These are phyloP conservation scores for Calypte anna DNA, from an alignment of 2,113 vertebrate genomes.

Conservation along the genomic window DNA sequence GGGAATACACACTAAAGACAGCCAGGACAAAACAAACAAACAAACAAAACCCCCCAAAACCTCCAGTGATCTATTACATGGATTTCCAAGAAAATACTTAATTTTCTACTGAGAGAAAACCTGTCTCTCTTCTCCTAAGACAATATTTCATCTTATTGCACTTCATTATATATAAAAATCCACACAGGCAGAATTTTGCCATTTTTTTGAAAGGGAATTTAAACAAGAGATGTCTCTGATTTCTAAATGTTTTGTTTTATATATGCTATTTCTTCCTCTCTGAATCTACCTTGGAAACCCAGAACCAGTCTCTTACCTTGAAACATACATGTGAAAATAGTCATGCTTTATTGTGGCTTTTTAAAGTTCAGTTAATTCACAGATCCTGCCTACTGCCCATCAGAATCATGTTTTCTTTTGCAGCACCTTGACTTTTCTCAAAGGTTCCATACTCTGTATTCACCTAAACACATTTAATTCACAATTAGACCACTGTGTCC, in stretches of 20 bases:
- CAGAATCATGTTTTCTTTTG: neutral
- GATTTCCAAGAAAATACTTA: neutral
- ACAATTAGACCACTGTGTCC: neutral
- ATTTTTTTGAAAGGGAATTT: slow-evolving; percentile 13
- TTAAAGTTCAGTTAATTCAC: neutral
- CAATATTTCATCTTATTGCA: slow-evolving; percentile 42
- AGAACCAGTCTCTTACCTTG: neutral
- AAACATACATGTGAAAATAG: neutral
- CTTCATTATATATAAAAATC: slow-evolving; percentile 26
- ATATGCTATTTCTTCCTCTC: neutral
- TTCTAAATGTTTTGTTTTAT: neutral
- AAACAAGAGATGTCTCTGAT: neutral
- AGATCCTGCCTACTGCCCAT: neutral
- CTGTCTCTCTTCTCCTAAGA: slow-evolving; percentile 24
- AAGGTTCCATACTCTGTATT: neutral
- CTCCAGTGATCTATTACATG: neutral
- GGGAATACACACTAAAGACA: neutral
- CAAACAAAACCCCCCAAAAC: neutral
- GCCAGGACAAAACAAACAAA: neutral
- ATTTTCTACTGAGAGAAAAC: slow-evolving; percentile 17
- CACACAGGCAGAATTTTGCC: neutral
- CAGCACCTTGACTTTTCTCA: neutral
- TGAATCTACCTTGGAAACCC: neutral
- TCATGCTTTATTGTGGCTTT: neutral
- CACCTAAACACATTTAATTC: neutral